Evolutionary conservation across 2,888 invertebrate genomes (phyloP).

Genomic region (Diaphora mendica): DNA sequence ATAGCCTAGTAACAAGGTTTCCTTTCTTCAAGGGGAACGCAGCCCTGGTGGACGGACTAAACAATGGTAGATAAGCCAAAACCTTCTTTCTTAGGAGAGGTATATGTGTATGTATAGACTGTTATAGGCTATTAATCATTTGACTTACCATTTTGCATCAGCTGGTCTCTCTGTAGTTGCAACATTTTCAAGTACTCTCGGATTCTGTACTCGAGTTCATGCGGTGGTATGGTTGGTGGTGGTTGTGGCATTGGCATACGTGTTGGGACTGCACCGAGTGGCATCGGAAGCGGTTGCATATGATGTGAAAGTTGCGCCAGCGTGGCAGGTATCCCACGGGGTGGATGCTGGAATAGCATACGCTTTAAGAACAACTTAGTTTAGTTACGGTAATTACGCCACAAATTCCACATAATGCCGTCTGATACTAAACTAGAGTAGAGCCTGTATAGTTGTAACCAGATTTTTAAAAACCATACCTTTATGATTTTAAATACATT

Average conservation of each 20-base stretch:
- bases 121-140: not conserved
- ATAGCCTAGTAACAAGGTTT: no score
- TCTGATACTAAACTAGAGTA: not conserved
- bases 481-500: not conserved
- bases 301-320: constrained; percentile 85
- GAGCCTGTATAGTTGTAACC: not conserved
- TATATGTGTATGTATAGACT: no score
- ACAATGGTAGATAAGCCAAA: no score
- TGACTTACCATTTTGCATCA: constrained; percentile 76
- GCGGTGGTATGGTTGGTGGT: constrained; percentile 87
- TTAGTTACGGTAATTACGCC: not conserved
- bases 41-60: no score
- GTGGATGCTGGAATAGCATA: constrained; percentile 67
- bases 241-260: constrained; percentile 85
- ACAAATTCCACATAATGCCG: no score
- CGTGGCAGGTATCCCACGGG: constrained; percentile 87
- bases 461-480: no score
- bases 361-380: constrained; percentile 6
- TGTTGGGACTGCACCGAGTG: constrained; percentile 86
- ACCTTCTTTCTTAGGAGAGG: no score
- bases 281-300: constrained; percentile 92
- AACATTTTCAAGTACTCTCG: constrained; percentile 93
- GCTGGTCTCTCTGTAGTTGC: constrained; percentile 76
- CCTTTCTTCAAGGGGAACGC: no score
- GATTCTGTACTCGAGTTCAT: constrained; percentile 92